A percentile compares a stretch with the other conserved stretches of the same genome.
Conservation (phyloP, 2,797 vertebrate species). For the Myotis pilosus region DNA sequence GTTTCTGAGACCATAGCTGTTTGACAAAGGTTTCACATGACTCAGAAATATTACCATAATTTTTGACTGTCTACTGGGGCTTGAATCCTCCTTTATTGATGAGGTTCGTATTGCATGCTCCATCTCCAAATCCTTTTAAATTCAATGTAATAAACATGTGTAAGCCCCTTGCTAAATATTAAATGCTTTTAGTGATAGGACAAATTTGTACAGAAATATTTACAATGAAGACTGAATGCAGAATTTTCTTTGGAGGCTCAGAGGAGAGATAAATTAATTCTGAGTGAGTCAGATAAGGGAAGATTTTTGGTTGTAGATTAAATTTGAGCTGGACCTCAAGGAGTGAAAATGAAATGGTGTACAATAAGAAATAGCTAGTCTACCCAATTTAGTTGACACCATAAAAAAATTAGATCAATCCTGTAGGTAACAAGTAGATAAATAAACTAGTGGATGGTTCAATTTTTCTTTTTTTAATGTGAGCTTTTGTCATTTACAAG, state of each 20-base stretch:
- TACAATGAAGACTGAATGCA: not conserved
- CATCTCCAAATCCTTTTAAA: not conserved
- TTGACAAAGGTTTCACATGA: not conserved
- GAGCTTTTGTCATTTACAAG: not conserved
- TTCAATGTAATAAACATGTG: not conserved
- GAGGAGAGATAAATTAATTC: not conserved
- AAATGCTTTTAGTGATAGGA: not conserved
- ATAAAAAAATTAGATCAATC: not conserved
- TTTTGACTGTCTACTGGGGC: not conserved
- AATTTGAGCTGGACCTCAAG: not conserved
- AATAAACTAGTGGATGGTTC: not conserved
- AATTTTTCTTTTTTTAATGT: constrained; percentile 18
- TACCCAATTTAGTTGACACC: not conserved
- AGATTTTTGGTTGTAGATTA: not conserved
- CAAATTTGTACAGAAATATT: not conserved
- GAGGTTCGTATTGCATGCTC: not conserved
- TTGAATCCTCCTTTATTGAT: not conserved
- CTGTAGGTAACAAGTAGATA: not conserved
- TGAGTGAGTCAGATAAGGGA: not conserved
- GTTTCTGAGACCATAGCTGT: not conserved
- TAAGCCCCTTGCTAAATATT: not conserved
- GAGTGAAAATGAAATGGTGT: not conserved
- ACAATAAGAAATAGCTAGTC: not conserved
- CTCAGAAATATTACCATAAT: not conserved
- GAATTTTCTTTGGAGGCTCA: not conserved